Conservation (phyloP, 2,888 invertebrate genomes). For the Venusia cambrica region DNA sequence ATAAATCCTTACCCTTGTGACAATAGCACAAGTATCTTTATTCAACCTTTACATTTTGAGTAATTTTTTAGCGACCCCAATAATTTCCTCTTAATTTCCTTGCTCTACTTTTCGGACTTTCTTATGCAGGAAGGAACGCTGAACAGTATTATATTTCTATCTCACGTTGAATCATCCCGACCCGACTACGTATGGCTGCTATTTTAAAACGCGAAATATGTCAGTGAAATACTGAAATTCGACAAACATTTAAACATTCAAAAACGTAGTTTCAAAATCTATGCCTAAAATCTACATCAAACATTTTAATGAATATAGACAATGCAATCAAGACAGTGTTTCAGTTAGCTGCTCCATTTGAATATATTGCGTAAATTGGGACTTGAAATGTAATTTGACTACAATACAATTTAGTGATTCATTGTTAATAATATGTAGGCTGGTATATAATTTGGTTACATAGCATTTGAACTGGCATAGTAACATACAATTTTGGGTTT, state of each 20-base stretch:
- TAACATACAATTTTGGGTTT: too few relatives aligned
- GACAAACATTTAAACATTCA: not conserved
- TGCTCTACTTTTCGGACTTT: not conserved
- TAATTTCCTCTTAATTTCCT: not conserved
- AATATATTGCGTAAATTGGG: slow-evolving; percentile 25
- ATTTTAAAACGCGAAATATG: not conserved
- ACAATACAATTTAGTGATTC: slow-evolving; percentile 47
- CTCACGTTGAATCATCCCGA: not conserved
- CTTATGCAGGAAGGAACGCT: too few relatives aligned
- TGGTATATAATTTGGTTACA: too few relatives aligned
- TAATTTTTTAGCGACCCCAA: too few relatives aligned
- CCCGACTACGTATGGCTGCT: not conserved
- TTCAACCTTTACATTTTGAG: too few relatives aligned
- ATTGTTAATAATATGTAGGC: slow-evolving; percentile 17
- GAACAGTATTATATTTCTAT: too few relatives aligned
- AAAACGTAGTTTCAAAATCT: not conserved
- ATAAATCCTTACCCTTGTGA: too few relatives aligned
- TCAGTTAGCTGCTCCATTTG: slow-evolving; percentile 2
- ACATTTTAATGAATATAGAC: slow-evolving; percentile 8
- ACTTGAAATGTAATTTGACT: slow-evolving; percentile 42
- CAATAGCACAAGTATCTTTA: too few relatives aligned
- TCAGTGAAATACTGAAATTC: too few relatives aligned
- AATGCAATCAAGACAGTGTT: slow-evolving; percentile 6
- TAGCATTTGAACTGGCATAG: too few relatives aligned
- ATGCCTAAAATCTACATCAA: slow-evolving; percentile 1